These are phyloP conservation scores for Caenorhabditis briggsae DNA, from an alignment of 1,140 invertebrate genomes.

Conservation along the genomic window DNA sequence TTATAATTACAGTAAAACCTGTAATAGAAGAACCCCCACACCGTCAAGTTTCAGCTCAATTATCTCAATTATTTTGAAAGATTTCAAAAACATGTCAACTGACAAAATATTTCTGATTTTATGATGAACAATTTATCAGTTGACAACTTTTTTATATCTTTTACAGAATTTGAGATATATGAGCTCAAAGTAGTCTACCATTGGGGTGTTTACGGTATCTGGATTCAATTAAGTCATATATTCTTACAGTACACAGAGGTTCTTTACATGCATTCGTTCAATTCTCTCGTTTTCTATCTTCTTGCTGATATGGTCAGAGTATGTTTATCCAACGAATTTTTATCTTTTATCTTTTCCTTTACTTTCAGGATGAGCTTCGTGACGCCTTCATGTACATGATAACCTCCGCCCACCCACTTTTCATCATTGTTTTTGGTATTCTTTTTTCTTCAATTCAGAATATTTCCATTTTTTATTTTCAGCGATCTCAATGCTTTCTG, in stretches of 20 bases:
- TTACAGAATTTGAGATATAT: too few relatives aligned
- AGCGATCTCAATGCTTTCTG: constrained; percentile 12
- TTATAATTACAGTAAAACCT: too few relatives aligned
- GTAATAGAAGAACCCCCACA: too few relatives aligned
- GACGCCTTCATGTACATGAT: constrained; percentile 70
- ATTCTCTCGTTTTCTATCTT: constrained; percentile 68
- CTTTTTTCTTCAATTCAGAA: background rate
- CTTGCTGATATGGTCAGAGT: constrained; percentile 67
- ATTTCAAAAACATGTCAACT: too few relatives aligned
- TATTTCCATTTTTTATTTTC: background rate
- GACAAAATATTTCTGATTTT: too few relatives aligned
- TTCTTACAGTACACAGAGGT: constrained; percentile 62
- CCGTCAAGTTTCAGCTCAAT: too few relatives aligned
- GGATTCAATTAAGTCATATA: too few relatives aligned
- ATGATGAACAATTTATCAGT: too few relatives aligned
- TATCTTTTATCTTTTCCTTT: background rate
- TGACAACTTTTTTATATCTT: too few relatives aligned
- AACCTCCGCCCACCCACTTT: constrained; percentile 69
- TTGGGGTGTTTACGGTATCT: too few relatives aligned
- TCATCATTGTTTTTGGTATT: constrained; percentile 77
- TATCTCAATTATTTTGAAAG: too few relatives aligned
- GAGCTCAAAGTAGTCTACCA: too few relatives aligned
- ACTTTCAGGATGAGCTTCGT: constrained; percentile 66
- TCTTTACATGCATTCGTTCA: constrained; percentile 69
- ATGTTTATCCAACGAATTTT: background rate